These are phyloP conservation scores for Chrysomela aeneicollis DNA, from an alignment of 2,888 invertebrate species.

Conservation along the genomic window DNA sequence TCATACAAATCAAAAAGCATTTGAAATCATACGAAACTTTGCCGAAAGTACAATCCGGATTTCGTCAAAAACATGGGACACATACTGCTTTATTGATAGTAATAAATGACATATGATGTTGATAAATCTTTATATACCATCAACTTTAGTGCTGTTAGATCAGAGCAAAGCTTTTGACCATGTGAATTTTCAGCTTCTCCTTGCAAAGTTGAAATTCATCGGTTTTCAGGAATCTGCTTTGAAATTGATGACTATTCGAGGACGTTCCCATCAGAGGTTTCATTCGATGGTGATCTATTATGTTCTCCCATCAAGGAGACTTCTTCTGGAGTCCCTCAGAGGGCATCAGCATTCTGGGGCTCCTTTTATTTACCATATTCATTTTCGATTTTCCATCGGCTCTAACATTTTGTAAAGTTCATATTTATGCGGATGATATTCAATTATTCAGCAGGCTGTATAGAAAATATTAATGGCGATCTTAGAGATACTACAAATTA, in stretches of 20 bases:
- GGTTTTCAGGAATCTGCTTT: constrained; percentile 14
- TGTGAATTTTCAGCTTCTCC: constrained; percentile 16
- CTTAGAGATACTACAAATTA: constrained; percentile 12
- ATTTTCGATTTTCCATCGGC: constrained; percentile 2
- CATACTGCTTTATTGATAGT: constrained; percentile 4
- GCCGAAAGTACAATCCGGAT: constrained; percentile 14
- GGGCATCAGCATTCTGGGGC: constrained; percentile 13
- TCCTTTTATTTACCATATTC: constrained; percentile 6
- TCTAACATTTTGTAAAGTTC: constrained; percentile 1
- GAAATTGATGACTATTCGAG: constrained; percentile 5
- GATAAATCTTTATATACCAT: constrained; percentile 4
- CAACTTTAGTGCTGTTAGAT: constrained; percentile 13
- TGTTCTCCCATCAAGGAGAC: not conserved
- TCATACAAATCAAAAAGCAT: constrained; percentile 20
- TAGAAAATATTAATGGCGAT: constrained; percentile 3
- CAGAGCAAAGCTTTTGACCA: constrained; percentile 20
- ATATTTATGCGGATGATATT: not conserved
- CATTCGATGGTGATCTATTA: not conserved
- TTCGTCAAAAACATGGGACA: not conserved
- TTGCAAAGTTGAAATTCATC: constrained; percentile 13
- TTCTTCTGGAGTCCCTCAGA: constrained; percentile 19
- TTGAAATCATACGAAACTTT: constrained; percentile 13
- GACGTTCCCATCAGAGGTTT: not conserved
- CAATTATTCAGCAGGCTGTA: constrained; percentile 3
- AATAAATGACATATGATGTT: not conserved